Evolutionary conservation across 1,140 invertebrate species (phyloP), one percentile per base, ranked within the genome.

Genomic region (Trachymyrmex septentrionalis): DNA sequence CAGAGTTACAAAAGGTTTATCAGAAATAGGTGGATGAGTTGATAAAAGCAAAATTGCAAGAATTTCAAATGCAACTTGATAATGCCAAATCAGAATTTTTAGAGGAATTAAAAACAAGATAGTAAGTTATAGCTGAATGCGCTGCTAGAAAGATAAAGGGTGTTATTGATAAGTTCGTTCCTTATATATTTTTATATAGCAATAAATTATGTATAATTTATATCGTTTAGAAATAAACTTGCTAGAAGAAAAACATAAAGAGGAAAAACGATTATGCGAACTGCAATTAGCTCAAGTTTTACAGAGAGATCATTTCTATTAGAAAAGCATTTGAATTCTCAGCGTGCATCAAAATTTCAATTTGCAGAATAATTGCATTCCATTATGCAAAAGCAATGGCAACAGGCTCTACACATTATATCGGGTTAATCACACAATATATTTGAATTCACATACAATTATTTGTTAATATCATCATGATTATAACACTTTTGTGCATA

Each of bases 371-470:
- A 97, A 92, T 93, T 98, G 87, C 97, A 98, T 93, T 96, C 95
- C 63, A 96, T 98, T 0, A 98, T 98, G 97, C 96, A 98, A 94
- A 96, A 96, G 59, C 97, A 98, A 91, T 98, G 97, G 97, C 96
- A 97, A 66, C 97, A 98, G 94, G 97, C 97, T 27, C 92, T 98
- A 21, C 96, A 96, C 86, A 97, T 98, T 84, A 96, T 98, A 63
- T 97, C 96, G 76, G 95, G 96, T 85, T 95, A 66, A 59, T 53
- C 27, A 2, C 10, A 12, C 5, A 86, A 66, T 57, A 3, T 3
- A n/a, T 76, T 84, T 4, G 2, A 71, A 38, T 57, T 67, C 19
- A 14, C 44, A 21, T 67, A 85, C 2, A n/a, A 44, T 44, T 64
- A 72, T 1, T 78, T 59, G 21, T 66, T 88, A 38, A 50, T 34